Percentiles rank a stretch among this genome's conserved stretches.
These are phyloP conservation scores for Phymorhynchus buccinoides DNA, from an alignment of 1,140 invertebrate species.

Conservation along the genomic window DNA sequence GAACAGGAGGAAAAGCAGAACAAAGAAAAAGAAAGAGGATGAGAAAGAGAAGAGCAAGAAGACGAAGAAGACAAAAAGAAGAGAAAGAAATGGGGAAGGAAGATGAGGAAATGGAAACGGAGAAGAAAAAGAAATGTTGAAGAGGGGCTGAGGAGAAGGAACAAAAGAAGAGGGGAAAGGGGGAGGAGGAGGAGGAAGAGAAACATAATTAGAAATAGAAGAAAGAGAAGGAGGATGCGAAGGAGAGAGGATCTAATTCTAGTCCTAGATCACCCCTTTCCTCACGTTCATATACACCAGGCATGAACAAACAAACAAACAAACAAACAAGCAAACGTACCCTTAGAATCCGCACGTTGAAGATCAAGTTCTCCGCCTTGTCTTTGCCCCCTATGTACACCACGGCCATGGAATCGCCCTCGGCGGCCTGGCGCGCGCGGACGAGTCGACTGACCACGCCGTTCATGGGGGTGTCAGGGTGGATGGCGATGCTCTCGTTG, in stretches of 20 bases:
- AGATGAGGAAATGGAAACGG: too few species aligned
- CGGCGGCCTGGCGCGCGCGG: slow-evolving; percentile 38
- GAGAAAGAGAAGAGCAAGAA: too few species aligned
- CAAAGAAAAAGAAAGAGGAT: too few species aligned
- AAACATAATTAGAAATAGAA: too few species aligned
- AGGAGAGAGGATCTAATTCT: too few species aligned
- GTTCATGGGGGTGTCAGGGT: slow-evolving; percentile 19
- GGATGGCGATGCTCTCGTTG: slow-evolving; percentile 30
- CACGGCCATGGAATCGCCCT: slow-evolving; percentile 52
- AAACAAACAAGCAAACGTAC: background rate
- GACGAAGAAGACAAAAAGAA: too few species aligned
- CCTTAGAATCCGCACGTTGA: slow-evolving; percentile 14
- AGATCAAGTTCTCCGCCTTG: slow-evolving; percentile 46
- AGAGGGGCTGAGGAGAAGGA: too few species aligned
- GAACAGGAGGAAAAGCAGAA: background rate
- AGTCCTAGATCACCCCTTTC: background rate
- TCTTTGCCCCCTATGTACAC: slow-evolving; percentile 56
- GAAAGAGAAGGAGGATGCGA: background rate
- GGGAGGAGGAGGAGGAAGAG: too few species aligned
- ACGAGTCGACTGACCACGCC: slow-evolving; percentile 23
- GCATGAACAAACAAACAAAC: background rate
- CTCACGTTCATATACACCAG: background rate
- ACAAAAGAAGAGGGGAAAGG: too few species aligned
- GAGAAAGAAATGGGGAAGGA: too few species aligned
- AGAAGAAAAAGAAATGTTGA: too few species aligned